Conservation (phyloP, 37 sponge, comb jelly and placozoan genomes). For the Bolinopsis microptera region DNA sequence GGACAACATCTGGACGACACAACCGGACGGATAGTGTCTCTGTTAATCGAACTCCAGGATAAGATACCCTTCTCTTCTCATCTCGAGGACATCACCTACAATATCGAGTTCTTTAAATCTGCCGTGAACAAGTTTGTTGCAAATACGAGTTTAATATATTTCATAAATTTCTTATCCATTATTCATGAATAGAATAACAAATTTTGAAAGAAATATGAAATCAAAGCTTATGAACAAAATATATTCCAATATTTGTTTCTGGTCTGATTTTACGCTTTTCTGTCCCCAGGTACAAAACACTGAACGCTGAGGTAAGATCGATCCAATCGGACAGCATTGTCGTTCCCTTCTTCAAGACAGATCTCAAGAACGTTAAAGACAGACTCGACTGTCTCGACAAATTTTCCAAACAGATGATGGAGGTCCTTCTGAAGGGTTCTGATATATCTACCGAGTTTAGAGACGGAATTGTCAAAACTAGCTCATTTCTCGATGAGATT, state of each 20-base stretch:
- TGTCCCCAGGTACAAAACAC: not conserved
- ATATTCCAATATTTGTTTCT: not conserved
- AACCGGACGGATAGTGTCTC: conserved; percentile 33
- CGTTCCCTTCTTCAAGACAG: conserved; percentile 55
- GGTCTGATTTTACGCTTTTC: too few species aligned
- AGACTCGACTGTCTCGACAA: conserved; percentile 11
- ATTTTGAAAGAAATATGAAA: too few species aligned
- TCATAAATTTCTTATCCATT: too few species aligned
- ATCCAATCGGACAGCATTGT: conserved; percentile 59
- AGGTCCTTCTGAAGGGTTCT: conserved; percentile 43
- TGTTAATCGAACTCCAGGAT: conserved; percentile 49
- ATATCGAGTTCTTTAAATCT: conserved; percentile 37
- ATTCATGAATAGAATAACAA: too few species aligned
- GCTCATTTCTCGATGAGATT: conserved; percentile 17
- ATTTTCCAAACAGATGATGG: conserved; percentile 37
- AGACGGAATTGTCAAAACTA: conserved; percentile 27
- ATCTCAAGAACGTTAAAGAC: conserved; percentile 60
- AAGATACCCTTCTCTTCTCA: conserved; percentile 35
- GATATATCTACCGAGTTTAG: conserved; percentile 21
- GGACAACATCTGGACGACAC: conserved; percentile 52
- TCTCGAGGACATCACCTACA: conserved; percentile 10
- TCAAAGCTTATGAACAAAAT: too few species aligned
- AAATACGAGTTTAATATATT: too few species aligned
- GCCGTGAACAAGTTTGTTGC: conserved; percentile 24
- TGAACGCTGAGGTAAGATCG: conserved; percentile 14